phyloP scores from a whole-genome alignment of 2,888 invertebrate genomes.

The Andrena trimmerana region DNA sequence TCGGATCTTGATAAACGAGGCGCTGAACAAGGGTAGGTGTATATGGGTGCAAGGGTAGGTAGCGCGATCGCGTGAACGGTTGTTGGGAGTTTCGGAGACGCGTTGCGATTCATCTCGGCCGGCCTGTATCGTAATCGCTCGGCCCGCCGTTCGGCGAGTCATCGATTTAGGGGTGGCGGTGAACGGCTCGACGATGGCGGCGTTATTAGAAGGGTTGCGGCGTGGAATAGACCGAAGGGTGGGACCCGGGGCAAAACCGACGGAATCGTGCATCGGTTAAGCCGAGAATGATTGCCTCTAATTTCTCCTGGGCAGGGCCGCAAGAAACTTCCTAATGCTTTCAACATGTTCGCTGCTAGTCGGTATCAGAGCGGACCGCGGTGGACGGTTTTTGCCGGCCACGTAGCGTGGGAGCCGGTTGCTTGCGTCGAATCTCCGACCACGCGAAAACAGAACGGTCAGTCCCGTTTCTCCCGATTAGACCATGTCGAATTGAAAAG shows the following conservation, averaged over 20 bases:
- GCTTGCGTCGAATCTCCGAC: constrained; percentile 39
- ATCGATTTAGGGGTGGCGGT: constrained; percentile 44
- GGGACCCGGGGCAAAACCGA: constrained; percentile 70
- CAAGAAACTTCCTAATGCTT: constrained; percentile 83
- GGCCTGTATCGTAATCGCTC: constrained; percentile 3
- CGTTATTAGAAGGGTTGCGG: constrained; percentile 60
- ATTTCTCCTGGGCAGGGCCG: constrained; percentile 75
- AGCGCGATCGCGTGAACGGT: background rate
- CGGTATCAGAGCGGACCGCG: constrained; percentile 61
- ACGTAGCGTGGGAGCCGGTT: constrained; percentile 41
- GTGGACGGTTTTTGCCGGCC: constrained; percentile 46
- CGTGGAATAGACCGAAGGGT: constrained; percentile 25
- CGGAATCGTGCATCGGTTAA: constrained; percentile 79
- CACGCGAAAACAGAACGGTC: constrained; percentile 25
- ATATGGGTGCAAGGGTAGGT: background rate
- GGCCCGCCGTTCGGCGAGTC: background rate
- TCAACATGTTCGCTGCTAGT: constrained; percentile 78
- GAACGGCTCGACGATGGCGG: constrained; percentile 34
- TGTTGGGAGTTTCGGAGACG: background rate
- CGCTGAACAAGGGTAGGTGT: no score
- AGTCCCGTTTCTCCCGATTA: constrained; percentile 18
- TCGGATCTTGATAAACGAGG: no score
- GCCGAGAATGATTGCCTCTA: constrained; percentile 83
- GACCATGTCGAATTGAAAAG: constrained; percentile 34
- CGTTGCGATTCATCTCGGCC: constrained; percentile 5